Evolutionary conservation across 2,888 invertebrate genomes (phyloP).

Genomic region (Drosophila tanythrix): DNA sequence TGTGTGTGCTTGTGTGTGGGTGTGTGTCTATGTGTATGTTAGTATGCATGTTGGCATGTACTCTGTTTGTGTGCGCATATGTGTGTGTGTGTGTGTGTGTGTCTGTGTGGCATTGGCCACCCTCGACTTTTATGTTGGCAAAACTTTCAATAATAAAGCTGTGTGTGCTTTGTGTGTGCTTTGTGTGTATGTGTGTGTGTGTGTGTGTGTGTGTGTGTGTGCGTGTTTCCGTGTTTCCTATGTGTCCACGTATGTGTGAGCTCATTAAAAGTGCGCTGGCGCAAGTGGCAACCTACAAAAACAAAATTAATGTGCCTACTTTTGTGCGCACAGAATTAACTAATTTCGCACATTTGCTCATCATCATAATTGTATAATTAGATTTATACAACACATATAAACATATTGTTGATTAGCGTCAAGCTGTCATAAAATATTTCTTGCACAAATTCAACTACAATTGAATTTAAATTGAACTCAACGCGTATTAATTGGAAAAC

Average conservation of each 20-base stretch:
- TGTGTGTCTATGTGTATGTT: conserved; percentile 19
- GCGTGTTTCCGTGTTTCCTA: conserved; percentile 4
- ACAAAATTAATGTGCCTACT: conserved; percentile 70
- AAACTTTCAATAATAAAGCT: conserved; percentile 69
- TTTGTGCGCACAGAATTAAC: conserved; percentile 70
- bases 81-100: conserved; percentile 37
- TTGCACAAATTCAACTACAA: not conserved
- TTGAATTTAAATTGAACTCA: conserved; percentile 4
- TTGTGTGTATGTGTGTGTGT: conserved; percentile 18
- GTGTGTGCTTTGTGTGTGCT: conserved; percentile 12
- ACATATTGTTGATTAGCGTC: conserved; percentile 47
- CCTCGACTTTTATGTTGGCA: conserved; percentile 46
- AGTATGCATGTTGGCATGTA: conserved; percentile 65
- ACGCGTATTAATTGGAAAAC: no score
- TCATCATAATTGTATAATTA: conserved; percentile 63
- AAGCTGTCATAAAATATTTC: not conserved
- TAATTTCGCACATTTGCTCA: conserved; percentile 61
- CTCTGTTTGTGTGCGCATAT: conserved; percentile 50
- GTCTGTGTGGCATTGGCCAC: conserved; percentile 26
- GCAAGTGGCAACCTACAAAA: conserved; percentile 31
- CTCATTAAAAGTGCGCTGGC: conserved; percentile 71
- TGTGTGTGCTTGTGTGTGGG: conserved; percentile 24
- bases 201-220: conserved; percentile 6
- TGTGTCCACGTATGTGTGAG: conserved; percentile 34
- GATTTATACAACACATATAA: conserved; percentile 39